phyloP scores from a whole-genome alignment of 2,113 vertebrate species.

The Rhadina sibilatrix region DNA sequence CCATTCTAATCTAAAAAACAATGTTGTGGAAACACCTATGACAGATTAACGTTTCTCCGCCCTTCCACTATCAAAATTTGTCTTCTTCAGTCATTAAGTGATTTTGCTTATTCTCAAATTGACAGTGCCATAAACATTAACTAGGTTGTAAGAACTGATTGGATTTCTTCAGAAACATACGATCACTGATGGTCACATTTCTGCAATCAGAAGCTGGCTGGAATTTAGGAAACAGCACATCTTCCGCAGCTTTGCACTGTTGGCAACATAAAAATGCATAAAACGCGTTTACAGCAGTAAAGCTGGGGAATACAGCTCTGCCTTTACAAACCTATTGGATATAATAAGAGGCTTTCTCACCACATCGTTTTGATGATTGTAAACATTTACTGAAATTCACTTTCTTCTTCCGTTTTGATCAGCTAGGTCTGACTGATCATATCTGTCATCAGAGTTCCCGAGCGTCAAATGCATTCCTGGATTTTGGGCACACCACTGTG shows the following conservation, averaged over 20 bases:
- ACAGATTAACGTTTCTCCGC: background rate
- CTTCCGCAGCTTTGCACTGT: background rate
- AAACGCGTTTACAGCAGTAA: background rate
- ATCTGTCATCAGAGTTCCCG: background rate
- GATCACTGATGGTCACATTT: background rate
- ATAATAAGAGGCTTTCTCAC: background rate
- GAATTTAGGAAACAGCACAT: background rate
- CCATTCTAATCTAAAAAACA: background rate
- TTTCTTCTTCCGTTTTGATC: background rate
- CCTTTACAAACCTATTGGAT: background rate
- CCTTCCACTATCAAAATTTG: background rate
- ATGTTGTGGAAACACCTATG: background rate
- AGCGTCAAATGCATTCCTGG: background rate
- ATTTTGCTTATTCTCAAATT: slow-evolving; percentile 7
- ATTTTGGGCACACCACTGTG: background rate
- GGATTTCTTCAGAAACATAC: background rate
- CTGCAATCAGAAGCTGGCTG: background rate
- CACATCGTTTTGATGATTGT: background rate
- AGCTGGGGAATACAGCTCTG: background rate
- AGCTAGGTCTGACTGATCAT: background rate
- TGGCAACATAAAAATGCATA: background rate
- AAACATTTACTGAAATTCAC: background rate
- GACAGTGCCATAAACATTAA: background rate
- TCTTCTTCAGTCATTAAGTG: background rate
- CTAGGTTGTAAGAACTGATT: background rate